Base-by-base conservation (phyloP, 1,140 invertebrate species). In the Gyrodactylus bullatarudis region DNA sequence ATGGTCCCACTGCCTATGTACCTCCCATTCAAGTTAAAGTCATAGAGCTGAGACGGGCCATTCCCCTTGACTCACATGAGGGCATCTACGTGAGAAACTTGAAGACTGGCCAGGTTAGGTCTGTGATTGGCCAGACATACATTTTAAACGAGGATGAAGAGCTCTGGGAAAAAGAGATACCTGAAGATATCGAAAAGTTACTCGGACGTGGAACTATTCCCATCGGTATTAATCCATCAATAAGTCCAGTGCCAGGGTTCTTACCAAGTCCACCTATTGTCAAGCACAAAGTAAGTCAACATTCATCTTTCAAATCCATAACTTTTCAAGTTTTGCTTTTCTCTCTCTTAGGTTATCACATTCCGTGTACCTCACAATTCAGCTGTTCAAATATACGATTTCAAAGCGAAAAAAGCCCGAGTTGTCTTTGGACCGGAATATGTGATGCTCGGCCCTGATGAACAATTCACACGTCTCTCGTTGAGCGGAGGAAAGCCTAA, bases 121-220 rank as follows among this genome's bases (percentile, higher is more conserved):
- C 80, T 22, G 77, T 84, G 20, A 80, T 78, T 72, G 83, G 82
- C 19, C 76, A 80, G 70, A 83, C 83, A 0, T 84, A 84, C 76
- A 84, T 84, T 82, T 74, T 84, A 20, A 83, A 78, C 34, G 80
- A 83, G 75, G 82, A 84, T 78, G 83, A 84, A 76, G 83, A 84
- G 76, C 75, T 84, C 1, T 84, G 82, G 82, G 76, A 77, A 1
- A 84, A 84, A 74, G 78, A 81, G 26, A 76, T 84, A 22, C 79
- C 82, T 1, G 26, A 78, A 23, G 78, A 77, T 20, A 80, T 84
- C 1, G 80, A 82, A 75, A 75, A 76, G 20, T 77, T 83, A 0
- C 74, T 83, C 1, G 73, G 75, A 1, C 68, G 75, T 23, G 78
- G 77, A 19, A 77, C n/a, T n/a, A n/a, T n/a, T n/a, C n/a, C n/a